Base-by-base conservation (phyloP, 2,888 invertebrate species). In the Augochlorella aurata region DNA sequence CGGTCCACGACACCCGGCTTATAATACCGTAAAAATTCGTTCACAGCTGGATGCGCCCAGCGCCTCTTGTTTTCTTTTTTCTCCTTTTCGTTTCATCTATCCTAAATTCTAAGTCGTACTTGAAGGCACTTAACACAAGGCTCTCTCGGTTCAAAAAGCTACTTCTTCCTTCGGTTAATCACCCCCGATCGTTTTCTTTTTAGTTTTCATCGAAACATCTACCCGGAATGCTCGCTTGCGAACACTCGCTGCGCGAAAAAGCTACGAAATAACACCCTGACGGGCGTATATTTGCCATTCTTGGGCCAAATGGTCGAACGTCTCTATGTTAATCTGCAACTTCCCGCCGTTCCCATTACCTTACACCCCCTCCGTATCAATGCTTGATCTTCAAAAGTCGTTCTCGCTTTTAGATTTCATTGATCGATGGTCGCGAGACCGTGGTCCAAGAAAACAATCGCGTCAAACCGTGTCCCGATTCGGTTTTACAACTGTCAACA, bases 121-220 rank as follows among this genome's bases (percentile, higher is more conserved):
- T 93, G 90, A 93, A 93, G 93, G 93, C 93, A 93, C 93, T 93
- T 93, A 92, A 93, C 91, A 92, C 92, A 93, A 93, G 93, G 93
- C 93, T 93, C 91, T 91, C 92, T 91, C 91, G 91, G 90, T 93
- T 93, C 90, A 89, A 90, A 92, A 65, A 92, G 89, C 90, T 90
- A 90, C 89, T 87, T 87, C 87, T 16, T 66, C 52, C 50, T 58
- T 81, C 81, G 73, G 73, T 90, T 88, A 65, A 38, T 84, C 67
- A 81, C 74, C 81, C 79, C 77, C 68, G 38, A 71, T 63, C 72
- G 79, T 58, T 66, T 52, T 61, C 58, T 77, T 84, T 77, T 50
- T 81, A 71, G 81, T 84, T 85, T 85, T n/a, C 14, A 16, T 38
- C 38, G 38, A 65, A 44, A 52, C 45, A 38, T 50, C 38, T 9